Evolutionary conservation across 2,797 vertebrate species (phyloP).

Genomic region (Sitta carolinensis): DNA sequence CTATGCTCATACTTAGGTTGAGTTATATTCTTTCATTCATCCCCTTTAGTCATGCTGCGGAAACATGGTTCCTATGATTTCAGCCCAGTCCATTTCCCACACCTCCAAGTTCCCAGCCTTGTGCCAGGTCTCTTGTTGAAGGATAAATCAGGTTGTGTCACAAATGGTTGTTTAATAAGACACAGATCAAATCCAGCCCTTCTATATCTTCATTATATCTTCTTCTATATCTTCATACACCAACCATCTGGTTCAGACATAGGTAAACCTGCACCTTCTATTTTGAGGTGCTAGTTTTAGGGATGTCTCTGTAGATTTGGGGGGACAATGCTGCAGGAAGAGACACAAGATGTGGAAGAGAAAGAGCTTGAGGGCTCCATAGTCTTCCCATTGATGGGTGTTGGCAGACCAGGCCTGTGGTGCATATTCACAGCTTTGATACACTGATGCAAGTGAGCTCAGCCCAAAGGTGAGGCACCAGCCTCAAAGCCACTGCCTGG

Average conservation of each 20-base stretch:
- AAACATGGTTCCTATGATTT: conserved; percentile 25
- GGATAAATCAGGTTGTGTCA: neutral
- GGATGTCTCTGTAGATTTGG: neutral
- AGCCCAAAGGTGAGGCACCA: neutral
- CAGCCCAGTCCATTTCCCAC: neutral
- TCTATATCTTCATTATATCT: neutral
- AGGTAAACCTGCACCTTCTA: neutral
- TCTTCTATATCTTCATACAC: neutral
- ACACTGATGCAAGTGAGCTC: neutral
- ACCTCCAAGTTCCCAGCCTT: neutral
- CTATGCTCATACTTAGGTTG: neutral
- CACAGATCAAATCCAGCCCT: neutral
- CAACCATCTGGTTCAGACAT: neutral
- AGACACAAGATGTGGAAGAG: neutral
- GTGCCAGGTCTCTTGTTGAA: neutral
- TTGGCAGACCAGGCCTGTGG: neutral
- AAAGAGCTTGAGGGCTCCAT: neutral
- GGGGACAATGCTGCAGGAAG: neutral
- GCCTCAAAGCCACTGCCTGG: neutral
- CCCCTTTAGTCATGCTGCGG: neutral
- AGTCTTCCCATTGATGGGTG: neutral
- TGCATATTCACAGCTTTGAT: neutral
- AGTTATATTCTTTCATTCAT: conserved; percentile 46
- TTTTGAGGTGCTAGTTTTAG: neutral
- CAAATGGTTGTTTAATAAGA: neutral